Evolutionary conservation across 2,888 invertebrate genomes (phyloP).

Genomic region (Dolichopus griseipennis): DNA sequence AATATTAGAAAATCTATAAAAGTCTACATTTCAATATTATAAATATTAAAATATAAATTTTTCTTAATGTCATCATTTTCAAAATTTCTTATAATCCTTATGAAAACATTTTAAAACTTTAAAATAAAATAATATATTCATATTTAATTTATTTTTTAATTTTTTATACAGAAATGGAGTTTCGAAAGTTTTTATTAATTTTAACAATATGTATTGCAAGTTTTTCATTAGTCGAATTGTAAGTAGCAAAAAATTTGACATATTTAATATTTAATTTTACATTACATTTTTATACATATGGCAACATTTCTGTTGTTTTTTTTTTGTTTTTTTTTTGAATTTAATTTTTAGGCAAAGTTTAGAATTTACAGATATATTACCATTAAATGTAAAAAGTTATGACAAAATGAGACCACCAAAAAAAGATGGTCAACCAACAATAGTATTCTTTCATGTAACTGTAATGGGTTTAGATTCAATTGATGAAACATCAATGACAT

Average conservation of each 20-base stretch:
- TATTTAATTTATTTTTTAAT: not conserved
- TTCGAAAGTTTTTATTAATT: slow-evolving; percentile 33
- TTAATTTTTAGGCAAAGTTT: slow-evolving; percentile 48
- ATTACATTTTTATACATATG: slow-evolving; percentile 43
- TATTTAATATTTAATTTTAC: not conserved
- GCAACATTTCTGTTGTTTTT: not conserved
- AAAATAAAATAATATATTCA: too few relatives aligned
- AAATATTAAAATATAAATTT: too few relatives aligned
- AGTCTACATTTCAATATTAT: too few relatives aligned
- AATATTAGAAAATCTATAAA: too few relatives aligned
- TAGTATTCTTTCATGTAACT: slow-evolving; percentile 84
- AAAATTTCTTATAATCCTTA: too few relatives aligned
- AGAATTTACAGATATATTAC: slow-evolving; percentile 73
- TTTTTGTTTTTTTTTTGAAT: not conserved
- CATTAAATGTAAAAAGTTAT: slow-evolving; percentile 76
- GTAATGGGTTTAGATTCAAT: slow-evolving; percentile 94
- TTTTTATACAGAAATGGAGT: slow-evolving; percentile 33
- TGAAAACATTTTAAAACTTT: too few relatives aligned
- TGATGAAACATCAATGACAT: slow-evolving; percentile 93
- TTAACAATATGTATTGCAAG: slow-evolving; percentile 38
- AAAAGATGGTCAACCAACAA: slow-evolving; percentile 77
- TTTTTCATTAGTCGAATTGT: slow-evolving; percentile 39
- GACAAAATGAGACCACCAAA: slow-evolving; percentile 92
- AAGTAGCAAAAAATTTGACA: slow-evolving; percentile 25
- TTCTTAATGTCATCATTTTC: too few relatives aligned